Evolutionary conservation across 2,797 vertebrate genomes (phyloP).

Genomic region (Sciurus vulgaris): DNA sequence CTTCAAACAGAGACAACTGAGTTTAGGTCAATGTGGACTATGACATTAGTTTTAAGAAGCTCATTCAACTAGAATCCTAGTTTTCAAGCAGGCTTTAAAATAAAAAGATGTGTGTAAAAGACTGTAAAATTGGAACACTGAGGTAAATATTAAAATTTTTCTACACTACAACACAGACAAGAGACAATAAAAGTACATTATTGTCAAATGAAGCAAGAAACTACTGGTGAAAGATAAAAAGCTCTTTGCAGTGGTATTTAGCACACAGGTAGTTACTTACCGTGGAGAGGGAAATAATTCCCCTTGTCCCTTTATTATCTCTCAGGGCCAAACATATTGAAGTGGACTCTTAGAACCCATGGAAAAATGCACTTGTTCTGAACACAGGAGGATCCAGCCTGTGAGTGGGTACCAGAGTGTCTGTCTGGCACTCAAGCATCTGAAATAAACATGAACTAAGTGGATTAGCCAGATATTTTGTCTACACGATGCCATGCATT

Average conservation of each 20-base stretch:
- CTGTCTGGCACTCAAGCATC: not conserved
- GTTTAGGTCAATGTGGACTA: not conserved
- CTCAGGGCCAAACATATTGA: not conserved
- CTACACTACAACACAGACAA: not conserved
- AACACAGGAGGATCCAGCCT: not conserved
- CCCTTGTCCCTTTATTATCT: not conserved
- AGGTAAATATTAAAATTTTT: conserved; percentile 32
- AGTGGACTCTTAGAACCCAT: not conserved
- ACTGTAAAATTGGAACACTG: not conserved
- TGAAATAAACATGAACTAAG: conserved; percentile 66
- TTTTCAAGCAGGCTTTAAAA: conserved; percentile 52
- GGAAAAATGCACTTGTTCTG: not conserved
- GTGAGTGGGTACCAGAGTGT: not conserved
- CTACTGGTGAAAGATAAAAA: not conserved
- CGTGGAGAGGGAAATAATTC: not conserved
- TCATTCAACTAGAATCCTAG: not conserved
- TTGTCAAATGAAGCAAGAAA: conserved; percentile 1
- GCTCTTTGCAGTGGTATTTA: not conserved
- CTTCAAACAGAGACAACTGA: conserved; percentile 28
- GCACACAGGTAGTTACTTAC: not conserved
- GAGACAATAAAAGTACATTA: conserved; percentile 32
- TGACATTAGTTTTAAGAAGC: conserved; percentile 12
- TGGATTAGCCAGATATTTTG: conserved; percentile 72
- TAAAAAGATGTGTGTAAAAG: conserved; percentile 21
- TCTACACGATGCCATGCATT: conserved; percentile 53